Conservation (phyloP, 2,113 vertebrate genomes). For the Anolis sagrei region DNA sequence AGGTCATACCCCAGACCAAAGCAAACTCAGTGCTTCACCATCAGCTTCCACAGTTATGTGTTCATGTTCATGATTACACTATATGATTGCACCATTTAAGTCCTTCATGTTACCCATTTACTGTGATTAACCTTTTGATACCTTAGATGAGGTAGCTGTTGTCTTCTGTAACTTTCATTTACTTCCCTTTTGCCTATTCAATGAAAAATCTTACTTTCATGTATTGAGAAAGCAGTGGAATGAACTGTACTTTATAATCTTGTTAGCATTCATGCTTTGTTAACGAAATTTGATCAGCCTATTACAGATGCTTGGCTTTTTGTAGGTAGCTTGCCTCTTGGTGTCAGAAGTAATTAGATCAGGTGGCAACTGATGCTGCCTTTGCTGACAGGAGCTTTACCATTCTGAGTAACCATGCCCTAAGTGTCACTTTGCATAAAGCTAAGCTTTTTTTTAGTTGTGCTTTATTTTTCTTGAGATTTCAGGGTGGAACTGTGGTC, state of each 20-base stretch:
- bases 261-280: conserved; percentile 58
- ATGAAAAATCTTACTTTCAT: conserved; percentile 28
- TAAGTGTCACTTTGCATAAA: conserved; percentile 52
- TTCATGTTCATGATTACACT: conserved; percentile 14
- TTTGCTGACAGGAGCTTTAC: conserved; percentile 59
- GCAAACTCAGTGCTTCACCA: too few relatives aligned
- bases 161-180: conserved; percentile 44
- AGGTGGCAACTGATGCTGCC: conserved; percentile 54
- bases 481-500: conserved; percentile 39
- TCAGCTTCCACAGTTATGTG: too few relatives aligned
- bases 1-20: too few relatives aligned
- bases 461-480: conserved; percentile 50
- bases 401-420: conserved; percentile 33
- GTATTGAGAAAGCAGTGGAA: conserved; percentile 36
- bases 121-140: conserved; percentile 37
- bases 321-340: conserved; percentile 45
- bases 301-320: conserved; percentile 48
- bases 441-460: conserved; percentile 43
- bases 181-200: conserved; percentile 53
- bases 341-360: conserved; percentile 67
- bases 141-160: conserved; percentile 20
- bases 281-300: conserved; percentile 62
- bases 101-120: conserved; percentile 13
- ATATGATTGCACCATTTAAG: not conserved
- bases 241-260: conserved; percentile 47